Percentiles rank a stretch among this genome's conserved stretches.
Conservation (phyloP, 2,888 invertebrate species). For the Anthophora plumipes region DNA sequence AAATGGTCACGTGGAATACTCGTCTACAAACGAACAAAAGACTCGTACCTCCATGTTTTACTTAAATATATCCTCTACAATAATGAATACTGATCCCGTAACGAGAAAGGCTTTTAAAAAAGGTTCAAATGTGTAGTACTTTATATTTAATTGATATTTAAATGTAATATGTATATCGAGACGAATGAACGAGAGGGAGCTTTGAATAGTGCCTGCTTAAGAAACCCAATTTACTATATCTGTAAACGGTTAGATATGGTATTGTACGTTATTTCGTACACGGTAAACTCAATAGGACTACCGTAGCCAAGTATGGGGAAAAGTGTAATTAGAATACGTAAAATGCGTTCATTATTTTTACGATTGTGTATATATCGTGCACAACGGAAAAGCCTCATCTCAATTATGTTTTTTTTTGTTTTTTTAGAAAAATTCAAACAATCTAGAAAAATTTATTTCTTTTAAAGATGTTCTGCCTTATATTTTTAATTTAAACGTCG, state of each 20-base stretch:
- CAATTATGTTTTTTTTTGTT: no score
- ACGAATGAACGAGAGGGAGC: conserved; percentile 77
- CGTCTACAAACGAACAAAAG: conserved; percentile 34
- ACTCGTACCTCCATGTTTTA: conserved; percentile 53
- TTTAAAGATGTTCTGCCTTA: conserved; percentile 2
- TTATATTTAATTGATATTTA: conserved; percentile 68
- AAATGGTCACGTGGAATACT: conserved; percentile 26
- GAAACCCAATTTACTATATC: conserved; percentile 70
- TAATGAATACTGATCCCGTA: conserved; percentile 49
- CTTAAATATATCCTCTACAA: conserved; percentile 47
- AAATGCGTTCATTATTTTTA: conserved; percentile 47
- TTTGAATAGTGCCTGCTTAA: conserved; percentile 84
- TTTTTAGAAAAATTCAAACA: not conserved
- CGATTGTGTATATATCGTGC: conserved; percentile 27
- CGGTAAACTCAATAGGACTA: conserved; percentile 59
- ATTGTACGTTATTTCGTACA: conserved; percentile 62
- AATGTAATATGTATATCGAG: conserved; percentile 65
- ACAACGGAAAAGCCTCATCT: conserved; percentile 42
- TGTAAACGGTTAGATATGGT: conserved; percentile 68
- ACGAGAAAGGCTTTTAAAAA: conserved; percentile 58
- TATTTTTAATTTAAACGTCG: not conserved
- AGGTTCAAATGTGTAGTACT: conserved; percentile 63
- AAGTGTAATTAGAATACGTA: conserved; percentile 46
- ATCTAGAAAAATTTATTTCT: not conserved
- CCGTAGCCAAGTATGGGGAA: conserved; percentile 68